A percentile compares a stretch with the other conserved stretches of the same genome.
Conservation (phyloP, 1,140 invertebrate genomes). For the Papilio machaon region DNA sequence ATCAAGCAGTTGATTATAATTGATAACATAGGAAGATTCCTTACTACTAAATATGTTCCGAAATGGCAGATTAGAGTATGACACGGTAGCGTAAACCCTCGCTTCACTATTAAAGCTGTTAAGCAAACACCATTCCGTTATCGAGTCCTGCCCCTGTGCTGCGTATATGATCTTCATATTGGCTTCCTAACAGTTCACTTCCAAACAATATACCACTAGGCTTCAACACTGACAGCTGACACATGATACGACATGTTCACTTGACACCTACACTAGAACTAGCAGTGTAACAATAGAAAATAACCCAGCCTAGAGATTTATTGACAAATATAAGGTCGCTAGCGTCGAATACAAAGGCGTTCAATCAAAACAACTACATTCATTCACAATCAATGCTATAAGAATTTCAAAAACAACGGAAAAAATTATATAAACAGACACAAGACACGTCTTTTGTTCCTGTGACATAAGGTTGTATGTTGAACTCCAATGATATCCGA, state of each 20-base stretch:
- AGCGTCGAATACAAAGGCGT: slow-evolving; percentile 16
- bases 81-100: neutral
- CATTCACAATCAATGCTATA: slow-evolving; percentile 25
- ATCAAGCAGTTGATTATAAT: neutral
- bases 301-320: neutral
- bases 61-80: slow-evolving; percentile 16
- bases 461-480: slow-evolving; percentile 1
- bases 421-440: slow-evolving; percentile 24
- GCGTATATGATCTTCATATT: slow-evolving; percentile 33
- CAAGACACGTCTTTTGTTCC: neutral
- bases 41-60: slow-evolving; percentile 29
- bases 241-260: slow-evolving; percentile 26
- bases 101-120: slow-evolving; percentile 15
- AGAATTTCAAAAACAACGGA: slow-evolving; percentile 34
- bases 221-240: neutral
- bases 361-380: slow-evolving; percentile 26
- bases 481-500: neutral
- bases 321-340: slow-evolving; percentile 28
- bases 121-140: slow-evolving; percentile 34
- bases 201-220: neutral
- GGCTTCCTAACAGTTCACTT: neutral
- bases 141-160: slow-evolving; percentile 17
- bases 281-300: slow-evolving; percentile 19
- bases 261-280: slow-evolving; percentile 16
- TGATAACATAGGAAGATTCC: neutral